Percentiles rank a stretch among this genome's conserved stretches.
These are phyloP conservation scores for Epistrophe grossulariae DNA, from an alignment of 2,888 invertebrate genomes.

Conservation along the genomic window DNA sequence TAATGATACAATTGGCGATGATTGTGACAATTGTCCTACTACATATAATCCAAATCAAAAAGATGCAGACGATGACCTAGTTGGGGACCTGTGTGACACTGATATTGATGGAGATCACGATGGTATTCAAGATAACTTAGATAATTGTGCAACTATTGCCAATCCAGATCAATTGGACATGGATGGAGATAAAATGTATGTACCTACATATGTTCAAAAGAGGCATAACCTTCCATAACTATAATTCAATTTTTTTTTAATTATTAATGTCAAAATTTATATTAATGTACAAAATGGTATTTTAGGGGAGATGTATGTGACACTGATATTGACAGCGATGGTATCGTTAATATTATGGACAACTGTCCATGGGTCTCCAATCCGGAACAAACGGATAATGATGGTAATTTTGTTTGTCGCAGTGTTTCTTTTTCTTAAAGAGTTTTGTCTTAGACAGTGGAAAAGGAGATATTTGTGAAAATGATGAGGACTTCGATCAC, in stretches of 20 bases:
- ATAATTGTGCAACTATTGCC: constrained; percentile 93
- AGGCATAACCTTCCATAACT: no score
- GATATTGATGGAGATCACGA: constrained; percentile 92
- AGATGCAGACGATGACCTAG: constrained; percentile 92
- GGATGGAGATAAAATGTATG: constrained; percentile 88
- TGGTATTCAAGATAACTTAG: constrained; percentile 93
- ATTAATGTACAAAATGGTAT: no score
- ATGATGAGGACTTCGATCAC: constrained; percentile 93
- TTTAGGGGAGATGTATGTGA: constrained; percentile 91
- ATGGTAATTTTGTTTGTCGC: constrained; percentile 81
- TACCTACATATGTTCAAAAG: no score
- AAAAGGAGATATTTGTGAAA: constrained; percentile 92
- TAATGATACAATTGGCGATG: constrained; percentile 93
- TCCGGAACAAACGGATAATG: constrained; percentile 90
- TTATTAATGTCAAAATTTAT: no score
- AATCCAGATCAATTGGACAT: constrained; percentile 96
- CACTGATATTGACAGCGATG: constrained; percentile 94
- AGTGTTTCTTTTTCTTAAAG: not conserved
- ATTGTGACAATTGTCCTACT: constrained; percentile 94
- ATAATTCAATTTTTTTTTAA: no score
- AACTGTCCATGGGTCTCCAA: constrained; percentile 93
- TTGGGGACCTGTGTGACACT: constrained; percentile 96
- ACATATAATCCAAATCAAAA: constrained; percentile 91
- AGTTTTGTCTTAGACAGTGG: constrained; percentile 87
- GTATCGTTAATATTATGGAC: constrained; percentile 89